Conservation (phyloP, 2,797 vertebrate genomes). For the Ptychobarbus kaznakovi region DNA sequence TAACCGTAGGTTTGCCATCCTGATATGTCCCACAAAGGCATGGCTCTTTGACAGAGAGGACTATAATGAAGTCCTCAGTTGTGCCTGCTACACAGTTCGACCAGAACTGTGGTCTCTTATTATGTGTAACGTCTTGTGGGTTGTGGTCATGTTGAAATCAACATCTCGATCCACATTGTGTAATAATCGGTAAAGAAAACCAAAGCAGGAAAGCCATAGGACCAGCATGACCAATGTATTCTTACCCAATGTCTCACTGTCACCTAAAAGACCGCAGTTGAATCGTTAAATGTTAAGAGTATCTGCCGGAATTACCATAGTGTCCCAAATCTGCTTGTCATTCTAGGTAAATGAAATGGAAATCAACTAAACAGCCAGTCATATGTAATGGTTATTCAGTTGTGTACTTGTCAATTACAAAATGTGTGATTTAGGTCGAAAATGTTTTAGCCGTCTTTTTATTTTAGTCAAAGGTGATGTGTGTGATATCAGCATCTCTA, state of each 20-base stretch:
- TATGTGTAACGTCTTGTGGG: slow-evolving; percentile 41
- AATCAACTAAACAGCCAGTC: neutral
- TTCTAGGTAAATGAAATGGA: slow-evolving; percentile 2
- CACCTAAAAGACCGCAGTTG: neutral
- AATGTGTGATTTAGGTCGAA: slow-evolving; percentile 9
- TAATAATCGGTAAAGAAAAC: slow-evolving; percentile 61
- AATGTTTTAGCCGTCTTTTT: neutral
- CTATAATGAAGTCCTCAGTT: slow-evolving; percentile 7
- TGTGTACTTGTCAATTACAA: neutral
- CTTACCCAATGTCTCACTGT: neutral
- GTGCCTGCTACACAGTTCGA: slow-evolving; percentile 23
- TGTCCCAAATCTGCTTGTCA: neutral
- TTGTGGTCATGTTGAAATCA: slow-evolving; percentile 43
- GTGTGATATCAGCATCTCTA: neutral
- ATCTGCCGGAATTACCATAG: neutral
- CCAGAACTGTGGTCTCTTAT: slow-evolving; percentile 37
- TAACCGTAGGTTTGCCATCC: neutral
- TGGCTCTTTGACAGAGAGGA: neutral
- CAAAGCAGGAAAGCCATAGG: slow-evolving; percentile 82
- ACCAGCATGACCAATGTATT: slow-evolving; percentile 50
- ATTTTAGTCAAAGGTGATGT: neutral
- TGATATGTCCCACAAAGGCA: neutral
- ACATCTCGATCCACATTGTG: slow-evolving; percentile 21
- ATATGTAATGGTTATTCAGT: neutral
- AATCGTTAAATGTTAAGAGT: neutral